A percentile compares a stretch with the other conserved stretches of the same genome.
Conservation (phyloP, 2,888 invertebrate genomes). For the Bombylius discolor region DNA sequence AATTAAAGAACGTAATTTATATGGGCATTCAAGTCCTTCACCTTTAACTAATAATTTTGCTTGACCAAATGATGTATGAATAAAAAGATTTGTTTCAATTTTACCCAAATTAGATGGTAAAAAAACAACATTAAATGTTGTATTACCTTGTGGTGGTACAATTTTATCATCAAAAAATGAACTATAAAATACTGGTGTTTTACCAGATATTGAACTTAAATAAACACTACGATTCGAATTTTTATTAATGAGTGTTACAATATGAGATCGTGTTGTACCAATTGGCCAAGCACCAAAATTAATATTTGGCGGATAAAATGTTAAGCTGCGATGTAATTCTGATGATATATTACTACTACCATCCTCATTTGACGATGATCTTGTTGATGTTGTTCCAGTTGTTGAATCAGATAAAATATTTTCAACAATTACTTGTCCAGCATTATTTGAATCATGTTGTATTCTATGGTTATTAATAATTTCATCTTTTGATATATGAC, state of each 20-base stretch:
- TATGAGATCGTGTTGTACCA: constrained; percentile 74
- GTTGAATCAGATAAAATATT: not conserved
- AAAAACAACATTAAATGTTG: constrained; percentile 91
- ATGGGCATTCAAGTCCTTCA: constrained; percentile 78
- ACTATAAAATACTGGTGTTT: constrained; percentile 90
- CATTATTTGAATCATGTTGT: not conserved
- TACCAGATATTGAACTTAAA: constrained; percentile 87
- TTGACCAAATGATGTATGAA: constrained; percentile 89
- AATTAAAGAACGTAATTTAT: constrained; percentile 79
- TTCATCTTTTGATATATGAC: constrained; percentile 10
- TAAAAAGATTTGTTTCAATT: constrained; percentile 74
- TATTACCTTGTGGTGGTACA: constrained; percentile 81
- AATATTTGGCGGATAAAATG: constrained; percentile 40
- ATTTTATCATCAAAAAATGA: constrained; percentile 95
- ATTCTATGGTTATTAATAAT: constrained; percentile 1
- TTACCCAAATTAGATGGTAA: constrained; percentile 82
- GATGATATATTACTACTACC: constrained; percentile 10
- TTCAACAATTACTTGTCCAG: constrained; percentile 1
- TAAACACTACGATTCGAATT: constrained; percentile 77
- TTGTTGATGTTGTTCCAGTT: not conserved
- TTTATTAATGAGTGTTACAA: constrained; percentile 77
- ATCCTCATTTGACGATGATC: constrained; percentile 2
- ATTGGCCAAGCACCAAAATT: constrained; percentile 54
- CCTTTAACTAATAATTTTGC: constrained; percentile 77
- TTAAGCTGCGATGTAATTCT: constrained; percentile 27